Base-by-base conservation (phyloP, 2,113 vertebrate genomes). In the Phalacrocorax pelagicus region DNA sequence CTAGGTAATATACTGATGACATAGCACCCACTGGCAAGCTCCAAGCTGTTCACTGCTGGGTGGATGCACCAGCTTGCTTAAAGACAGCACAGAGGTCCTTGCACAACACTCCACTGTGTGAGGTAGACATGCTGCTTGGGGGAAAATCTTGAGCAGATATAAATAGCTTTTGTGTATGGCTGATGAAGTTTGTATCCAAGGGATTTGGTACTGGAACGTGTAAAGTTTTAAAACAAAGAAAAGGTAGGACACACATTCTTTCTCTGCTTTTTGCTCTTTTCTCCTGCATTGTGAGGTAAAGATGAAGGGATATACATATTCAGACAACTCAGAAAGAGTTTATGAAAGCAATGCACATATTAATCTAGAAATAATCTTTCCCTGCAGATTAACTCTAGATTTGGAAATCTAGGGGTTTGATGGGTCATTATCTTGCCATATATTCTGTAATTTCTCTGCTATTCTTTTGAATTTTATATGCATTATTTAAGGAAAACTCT, bases 1-100 rank as follows among this genome's bases (percentile, higher is more conserved):
- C 96, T 16, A 2, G 46, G 36, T 3, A 30, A 22, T 0, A 3
- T 29, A 3, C 23, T 0, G 0, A 12, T 46, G 81, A 29, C 2
- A 34, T 9, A 4, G 4, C 34, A 34, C 30, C 27, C 12, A 0
- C 54, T 46, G 74, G 84, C 87, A 77, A 21, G 15, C 54, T 61
- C 44, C 2, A 5, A 63, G 51, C 59, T 78, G 6, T 14, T 94
- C 2, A 12, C 55, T 62, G 30, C 58, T 65, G 69, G 81, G 84
- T 0, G 8, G 63, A 44, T 57, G 54, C n/a, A 66, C 51, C 75
- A 78, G 18, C 88, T 90, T 78, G 75, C 78, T 81, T 57, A 69
- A n/a, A 95, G 65, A 10, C 52, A 79, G 27, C 21, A 15, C 47
- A 36, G 73, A 85, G 57, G 54, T 26, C 55, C 34, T 96, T 96